Conservation (phyloP, 2,113 vertebrate genomes). For the Illadopsis cleaveri region DNA sequence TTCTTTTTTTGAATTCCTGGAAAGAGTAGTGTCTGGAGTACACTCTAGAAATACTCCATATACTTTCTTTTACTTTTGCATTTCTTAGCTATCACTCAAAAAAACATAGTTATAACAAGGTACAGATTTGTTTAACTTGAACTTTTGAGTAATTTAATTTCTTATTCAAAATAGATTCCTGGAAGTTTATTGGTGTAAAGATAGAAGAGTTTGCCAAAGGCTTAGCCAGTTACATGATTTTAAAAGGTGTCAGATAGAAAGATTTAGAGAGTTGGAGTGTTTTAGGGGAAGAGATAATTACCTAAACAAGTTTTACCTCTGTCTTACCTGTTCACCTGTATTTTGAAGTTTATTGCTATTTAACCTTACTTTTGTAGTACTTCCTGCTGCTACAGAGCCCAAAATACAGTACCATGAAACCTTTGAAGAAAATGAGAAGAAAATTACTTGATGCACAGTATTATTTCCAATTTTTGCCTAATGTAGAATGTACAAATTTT, state of each 20-base stretch:
- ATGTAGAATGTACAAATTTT: not conserved
- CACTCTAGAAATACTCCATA: not conserved
- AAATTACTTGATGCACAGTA: not conserved
- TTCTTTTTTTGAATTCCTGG: not conserved
- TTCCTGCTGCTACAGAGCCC: conserved; percentile 75
- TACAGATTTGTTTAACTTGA: not conserved
- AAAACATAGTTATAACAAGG: not conserved
- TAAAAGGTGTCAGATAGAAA: not conserved
- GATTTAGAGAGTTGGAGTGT: not conserved
- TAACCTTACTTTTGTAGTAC: conserved; percentile 85
- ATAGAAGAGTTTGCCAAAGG: not conserved
- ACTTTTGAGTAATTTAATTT: not conserved
- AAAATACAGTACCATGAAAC: conserved; percentile 91
- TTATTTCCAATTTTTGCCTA: not conserved
- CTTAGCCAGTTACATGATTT: not conserved
- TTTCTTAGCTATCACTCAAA: not conserved
- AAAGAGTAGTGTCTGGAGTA: not conserved
- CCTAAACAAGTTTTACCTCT: not conserved
- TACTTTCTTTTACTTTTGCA: not conserved
- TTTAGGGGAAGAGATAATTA: not conserved
- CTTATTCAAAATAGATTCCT: not conserved
- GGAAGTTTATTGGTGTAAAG: not conserved
- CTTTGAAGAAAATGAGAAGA: conserved; percentile 62
- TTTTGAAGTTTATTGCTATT: conserved; percentile 83
- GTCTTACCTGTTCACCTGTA: conserved; percentile 86